Evolutionary conservation across 2,888 invertebrate genomes (phyloP), one percentile per base, ranked within the genome.

Genomic region (Sylvicola cinctus): DNA sequence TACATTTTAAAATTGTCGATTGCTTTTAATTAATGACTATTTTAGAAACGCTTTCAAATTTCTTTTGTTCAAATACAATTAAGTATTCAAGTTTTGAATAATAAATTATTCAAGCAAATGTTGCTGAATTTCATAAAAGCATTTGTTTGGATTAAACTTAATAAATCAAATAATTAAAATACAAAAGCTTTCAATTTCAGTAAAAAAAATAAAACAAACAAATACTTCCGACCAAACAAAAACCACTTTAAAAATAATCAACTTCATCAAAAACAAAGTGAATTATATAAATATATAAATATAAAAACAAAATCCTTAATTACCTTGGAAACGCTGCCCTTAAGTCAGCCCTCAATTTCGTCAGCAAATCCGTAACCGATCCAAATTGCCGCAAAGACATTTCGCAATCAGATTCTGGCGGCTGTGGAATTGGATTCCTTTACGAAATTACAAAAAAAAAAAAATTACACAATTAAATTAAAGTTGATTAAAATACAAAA

Each of bases 361-460:
- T 75, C 35, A 91, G 65, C 16, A 90, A 64, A 55, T 90, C 88
- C 30, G 85, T 81, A 29, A 88, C 76, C 10, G 83, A 78, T 12
- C 79, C 75, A 49, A 87, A 87, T 55, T 87, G 84, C 16, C 83
- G 65, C 26, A 87, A 62, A 10, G 80, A 79, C 87, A 87, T 87
- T 55, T 87, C 85, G 39, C 72, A 74, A 17, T 74, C 74, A 33
- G 67, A 49, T 34, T 50, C 51, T 1, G 61, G 61, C 23, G 68
- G 65, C n/a, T 67, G 64, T 36, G 74, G 54, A 51, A 74, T 73
- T 2, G 75, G 76, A 47, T 74, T 76, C 44, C 76, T 25, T 25
- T 25, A 11, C 7, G 11, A 25, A 25, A 25, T 25, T 25, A 25
- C 7, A 25, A 11, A 25, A 25, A 7, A 25, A 25, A 25, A 25